Evolutionary conservation across 2,797 vertebrate species (phyloP), one percentile per base, ranked within the genome.

Genomic region (Ctenochaetus hawaiiensis): DNA sequence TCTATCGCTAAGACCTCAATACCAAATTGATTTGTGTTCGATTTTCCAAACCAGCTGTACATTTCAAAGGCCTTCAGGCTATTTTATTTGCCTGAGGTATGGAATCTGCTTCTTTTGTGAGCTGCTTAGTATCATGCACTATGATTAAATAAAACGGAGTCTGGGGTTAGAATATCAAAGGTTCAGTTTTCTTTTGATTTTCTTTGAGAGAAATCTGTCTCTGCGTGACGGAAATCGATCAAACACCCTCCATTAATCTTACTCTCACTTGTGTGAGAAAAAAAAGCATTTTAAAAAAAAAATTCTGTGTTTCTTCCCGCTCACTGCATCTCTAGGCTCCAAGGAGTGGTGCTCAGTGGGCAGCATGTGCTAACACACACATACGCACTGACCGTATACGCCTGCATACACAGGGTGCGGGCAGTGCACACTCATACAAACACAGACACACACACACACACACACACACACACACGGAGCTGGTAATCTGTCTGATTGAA

Each of bases 401-500:
- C 63, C 48, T 23, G 54, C 64, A 81, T 60, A 74, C 76, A 80
- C 68, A 81, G 57, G 13, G 48, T 16, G 66, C n/a, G 18, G 43
- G 52, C 30, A 34, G 23, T 62, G 59, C 68, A 39, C 77, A 66
- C 72, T 45, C 53, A 64, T 76, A 61, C 58, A 85, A 74, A 90
- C 81, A 86, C 69, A 78, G 57, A 48, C 52, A 73, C 69, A 69
- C 78, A 78, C 75, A 78, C 75, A 34, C 30, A 34, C 30, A 34
- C 3, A 7, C 30, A 34, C 30, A 82, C 30, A n/a, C 52, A 26
- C 82, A 82, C 73, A 87, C 77, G 66, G 67, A 82, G 82, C 12
- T 72, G 82, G 85, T 93, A 94, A 94, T 93, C 91, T 90, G 82
- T 93, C 89, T 94, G 94, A 94, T 93, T 94, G 93, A 94, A 94